Evolutionary conservation across 1,140 invertebrate genomes (phyloP), one percentile per base, ranked within the genome.

Genomic region (Drosophila nannoptera): DNA sequence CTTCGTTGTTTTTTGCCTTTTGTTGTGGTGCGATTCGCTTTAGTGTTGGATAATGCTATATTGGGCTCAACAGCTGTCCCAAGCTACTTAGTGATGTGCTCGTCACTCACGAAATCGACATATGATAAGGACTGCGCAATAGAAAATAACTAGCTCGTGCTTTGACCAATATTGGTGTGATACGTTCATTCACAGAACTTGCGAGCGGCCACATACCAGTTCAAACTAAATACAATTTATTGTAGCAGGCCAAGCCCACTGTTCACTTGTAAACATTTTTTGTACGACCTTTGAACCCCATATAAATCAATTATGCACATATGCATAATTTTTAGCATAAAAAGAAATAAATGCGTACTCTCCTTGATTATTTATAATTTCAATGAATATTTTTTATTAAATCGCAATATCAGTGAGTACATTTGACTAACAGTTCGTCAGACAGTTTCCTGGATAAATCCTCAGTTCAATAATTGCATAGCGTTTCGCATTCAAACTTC

Each of bases 351-450:
- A 16, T 12, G 3, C 22, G 22, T 22, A 22, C 22, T 22, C 22
- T 16, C 12, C 9, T 49, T 12, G 12, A 9, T 6, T 64, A 29
- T 46, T 62, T 38, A 5, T 65, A 63, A 56, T 74, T 84, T 84
- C 68, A 75, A 63, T 84, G 75, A 69, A 83, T 84, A 58, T 69
- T 43, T 62, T 83, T 83, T 84, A 83, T 84, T 83, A 56, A 74
- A 77, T 83, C 80, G 80, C 80, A 83, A 83, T 83, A 84, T 83
- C 81, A 84, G 64, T 83, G 78, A 83, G 73, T 83, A 83, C 78
- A 83, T 83, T 76, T 76, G 72, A 82, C 78, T 71, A 84, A 75
- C 59, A 77, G 73, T 70, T 84, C 72, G 22, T 65, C 63, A 77
- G 74, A 83, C 70, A 72, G 67, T 75, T 49, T 64, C 75, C 75